These are phyloP conservation scores for Tethea ocularis DNA, from an alignment of 2,888 invertebrate genomes.

Conservation along the genomic window DNA sequence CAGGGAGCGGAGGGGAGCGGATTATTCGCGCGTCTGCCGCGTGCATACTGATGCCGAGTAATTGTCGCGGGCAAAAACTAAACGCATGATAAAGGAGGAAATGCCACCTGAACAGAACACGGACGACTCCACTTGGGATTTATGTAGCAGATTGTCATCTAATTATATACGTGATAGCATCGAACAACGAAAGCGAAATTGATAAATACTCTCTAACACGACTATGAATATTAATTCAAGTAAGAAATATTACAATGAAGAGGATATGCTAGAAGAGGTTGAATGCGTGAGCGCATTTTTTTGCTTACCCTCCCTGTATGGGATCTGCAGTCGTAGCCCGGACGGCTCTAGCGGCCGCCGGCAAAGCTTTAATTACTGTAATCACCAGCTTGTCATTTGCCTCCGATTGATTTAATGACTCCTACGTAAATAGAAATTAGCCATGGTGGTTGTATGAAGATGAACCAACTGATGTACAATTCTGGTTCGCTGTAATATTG, in stretches of 20 bases:
- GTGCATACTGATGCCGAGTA: conserved; percentile 76
- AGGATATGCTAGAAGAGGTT: conserved; percentile 38
- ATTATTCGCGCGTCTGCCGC: conserved; percentile 50
- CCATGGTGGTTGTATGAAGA: neutral
- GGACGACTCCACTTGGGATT: conserved; percentile 6
- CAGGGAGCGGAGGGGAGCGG: conserved; percentile 22
- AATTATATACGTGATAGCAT: neutral
- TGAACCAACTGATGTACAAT: neutral
- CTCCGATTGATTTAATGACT: conserved; percentile 43
- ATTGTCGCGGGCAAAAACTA: conserved; percentile 72
- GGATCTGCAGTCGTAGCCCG: neutral
- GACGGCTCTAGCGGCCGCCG: conserved; percentile 16
- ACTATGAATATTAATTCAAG: too few relatives aligned
- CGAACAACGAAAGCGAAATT: neutral
- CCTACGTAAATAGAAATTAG: neutral
- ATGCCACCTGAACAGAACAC: conserved; percentile 47
- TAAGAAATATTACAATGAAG: conserved; percentile 16
- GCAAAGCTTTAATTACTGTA: conserved; percentile 50
- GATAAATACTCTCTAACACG: too few relatives aligned
- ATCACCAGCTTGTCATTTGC: conserved; percentile 59
- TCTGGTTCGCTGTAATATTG: too few relatives aligned
- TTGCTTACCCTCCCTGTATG: neutral
- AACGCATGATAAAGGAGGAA: conserved; percentile 74
- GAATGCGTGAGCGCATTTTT: conserved; percentile 26
- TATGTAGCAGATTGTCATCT: conserved; percentile 14